Conservation (phyloP, 2,113 vertebrate genomes). For the Thamnaconus septentrionalis region DNA sequence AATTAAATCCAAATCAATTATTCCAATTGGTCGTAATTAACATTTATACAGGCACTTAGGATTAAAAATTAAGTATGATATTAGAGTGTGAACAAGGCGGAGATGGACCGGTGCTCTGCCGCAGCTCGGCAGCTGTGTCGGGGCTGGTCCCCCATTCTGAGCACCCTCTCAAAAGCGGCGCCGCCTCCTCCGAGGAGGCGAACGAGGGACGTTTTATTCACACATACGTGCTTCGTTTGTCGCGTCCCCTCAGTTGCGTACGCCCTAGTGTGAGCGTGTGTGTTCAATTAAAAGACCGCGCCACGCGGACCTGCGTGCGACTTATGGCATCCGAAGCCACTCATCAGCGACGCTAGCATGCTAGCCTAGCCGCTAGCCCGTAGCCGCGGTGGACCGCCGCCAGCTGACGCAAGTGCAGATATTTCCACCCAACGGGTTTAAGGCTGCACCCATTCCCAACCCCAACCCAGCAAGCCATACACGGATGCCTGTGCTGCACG, state of each 20-base stretch:
- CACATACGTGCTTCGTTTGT: too few relatives aligned
- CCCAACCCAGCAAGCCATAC: constrained; percentile 28
- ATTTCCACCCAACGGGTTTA: constrained; percentile 59
- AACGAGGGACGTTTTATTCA: neutral
- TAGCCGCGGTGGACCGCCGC: constrained; percentile 58
- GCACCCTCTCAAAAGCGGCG: neutral
- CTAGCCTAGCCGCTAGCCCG: constrained; percentile 39
- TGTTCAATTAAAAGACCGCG: neutral
- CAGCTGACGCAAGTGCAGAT: constrained; percentile 75
- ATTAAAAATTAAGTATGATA: too few relatives aligned
- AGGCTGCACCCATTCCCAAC: constrained; percentile 55
- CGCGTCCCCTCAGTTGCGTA: too few relatives aligned
- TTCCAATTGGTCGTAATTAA: neutral
- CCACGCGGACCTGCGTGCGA: too few relatives aligned
- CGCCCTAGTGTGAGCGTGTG: neutral
- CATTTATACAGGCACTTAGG: neutral
- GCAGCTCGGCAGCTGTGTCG: constrained; percentile 37
- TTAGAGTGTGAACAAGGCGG: too few relatives aligned
- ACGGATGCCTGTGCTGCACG: constrained; percentile 41
- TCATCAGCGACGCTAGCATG: neutral
- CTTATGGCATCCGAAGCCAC: neutral
- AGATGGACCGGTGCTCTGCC: neutral
- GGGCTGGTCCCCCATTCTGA: constrained; percentile 6
- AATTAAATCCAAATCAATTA: too few relatives aligned
- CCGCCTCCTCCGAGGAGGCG: neutral